Percentiles rank a stretch among this genome's conserved stretches.
Conservation (phyloP, 2,797 vertebrate genomes). For the Rhodeus uyekii region DNA sequence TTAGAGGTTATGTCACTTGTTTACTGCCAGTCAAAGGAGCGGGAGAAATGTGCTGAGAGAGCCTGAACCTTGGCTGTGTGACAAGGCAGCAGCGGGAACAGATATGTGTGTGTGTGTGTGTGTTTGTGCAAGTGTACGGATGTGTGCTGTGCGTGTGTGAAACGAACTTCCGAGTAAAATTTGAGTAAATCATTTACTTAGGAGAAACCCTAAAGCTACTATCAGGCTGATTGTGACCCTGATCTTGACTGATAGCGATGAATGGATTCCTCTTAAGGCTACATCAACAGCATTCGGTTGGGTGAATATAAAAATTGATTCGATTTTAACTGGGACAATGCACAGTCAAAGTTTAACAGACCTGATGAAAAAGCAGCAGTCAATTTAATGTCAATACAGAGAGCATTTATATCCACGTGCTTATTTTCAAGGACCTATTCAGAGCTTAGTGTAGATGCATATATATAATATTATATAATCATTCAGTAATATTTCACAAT, state of each 20-base stretch:
- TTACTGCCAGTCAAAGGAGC: conserved; percentile 44
- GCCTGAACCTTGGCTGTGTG: conserved; percentile 35
- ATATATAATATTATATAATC: too few relatives aligned
- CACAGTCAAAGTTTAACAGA: neutral
- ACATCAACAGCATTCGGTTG: neutral
- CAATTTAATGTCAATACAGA: neutral
- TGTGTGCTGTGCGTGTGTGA: conserved; percentile 25
- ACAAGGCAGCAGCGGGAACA: conserved; percentile 28
- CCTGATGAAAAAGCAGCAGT: neutral
- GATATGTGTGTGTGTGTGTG: conserved; percentile 8
- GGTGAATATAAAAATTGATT: conserved; percentile 29
- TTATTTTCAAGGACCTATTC: neutral
- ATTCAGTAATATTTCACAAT: too few relatives aligned
- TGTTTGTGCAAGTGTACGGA: conserved; percentile 17
- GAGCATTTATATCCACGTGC: neutral
- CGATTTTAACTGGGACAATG: conserved; percentile 22
- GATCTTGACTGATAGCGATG: conserved; percentile 20
- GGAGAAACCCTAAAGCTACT: neutral
- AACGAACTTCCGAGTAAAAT: conserved; percentile 6
- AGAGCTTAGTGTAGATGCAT: neutral
- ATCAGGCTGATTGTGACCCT: conserved; percentile 12
- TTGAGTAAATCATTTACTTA: conserved; percentile 36
- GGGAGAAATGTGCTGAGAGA: conserved; percentile 45
- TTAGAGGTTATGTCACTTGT: conserved; percentile 51
- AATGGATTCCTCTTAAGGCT: conserved; percentile 18